A percentile compares a stretch with the other conserved stretches of the same genome.
phyloP scores from a whole-genome alignment of 2,888 invertebrate species.

The Brachyptera putata region DNA sequence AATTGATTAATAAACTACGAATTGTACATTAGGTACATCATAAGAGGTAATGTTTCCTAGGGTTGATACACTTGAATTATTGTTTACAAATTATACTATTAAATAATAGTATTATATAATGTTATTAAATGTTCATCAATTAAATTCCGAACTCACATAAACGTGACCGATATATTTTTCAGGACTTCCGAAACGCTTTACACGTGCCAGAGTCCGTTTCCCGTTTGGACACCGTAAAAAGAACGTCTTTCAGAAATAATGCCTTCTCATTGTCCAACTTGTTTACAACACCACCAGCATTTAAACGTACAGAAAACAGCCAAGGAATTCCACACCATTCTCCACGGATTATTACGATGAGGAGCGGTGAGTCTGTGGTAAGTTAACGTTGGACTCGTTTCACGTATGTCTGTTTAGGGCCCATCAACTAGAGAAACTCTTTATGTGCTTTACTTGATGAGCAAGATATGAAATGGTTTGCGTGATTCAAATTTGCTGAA shows the following conservation, averaged over 20 bases:
- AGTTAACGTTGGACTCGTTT: conserved; percentile 13
- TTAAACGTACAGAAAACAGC: conserved; percentile 17
- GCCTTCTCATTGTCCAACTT: conserved; percentile 42
- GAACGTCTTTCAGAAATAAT: conserved; percentile 43
- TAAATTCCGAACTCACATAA: too few relatives aligned
- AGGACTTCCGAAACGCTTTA: conserved; percentile 63
- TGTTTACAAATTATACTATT: too few relatives aligned
- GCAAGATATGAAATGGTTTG: too few relatives aligned
- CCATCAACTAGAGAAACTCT: background rate
- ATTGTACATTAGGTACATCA: too few relatives aligned
- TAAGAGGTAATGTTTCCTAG: too few relatives aligned
- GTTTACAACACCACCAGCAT: conserved; percentile 39
- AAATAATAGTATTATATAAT: too few relatives aligned
- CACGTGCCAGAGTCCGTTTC: conserved; percentile 50
- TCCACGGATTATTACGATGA: background rate
- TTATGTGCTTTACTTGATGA: background rate
- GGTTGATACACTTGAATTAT: too few relatives aligned
- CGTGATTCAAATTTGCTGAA: too few relatives aligned
- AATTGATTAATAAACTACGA: too few relatives aligned
- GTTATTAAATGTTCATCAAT: too few relatives aligned
- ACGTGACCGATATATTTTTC: too few relatives aligned
- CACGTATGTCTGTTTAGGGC: background rate
- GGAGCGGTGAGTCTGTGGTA: conserved; percentile 38
- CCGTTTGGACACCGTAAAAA: conserved; percentile 42
- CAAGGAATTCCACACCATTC: background rate